Base-by-base conservation (phyloP, 2,888 invertebrate genomes). In the Hemithea aestivaria region DNA sequence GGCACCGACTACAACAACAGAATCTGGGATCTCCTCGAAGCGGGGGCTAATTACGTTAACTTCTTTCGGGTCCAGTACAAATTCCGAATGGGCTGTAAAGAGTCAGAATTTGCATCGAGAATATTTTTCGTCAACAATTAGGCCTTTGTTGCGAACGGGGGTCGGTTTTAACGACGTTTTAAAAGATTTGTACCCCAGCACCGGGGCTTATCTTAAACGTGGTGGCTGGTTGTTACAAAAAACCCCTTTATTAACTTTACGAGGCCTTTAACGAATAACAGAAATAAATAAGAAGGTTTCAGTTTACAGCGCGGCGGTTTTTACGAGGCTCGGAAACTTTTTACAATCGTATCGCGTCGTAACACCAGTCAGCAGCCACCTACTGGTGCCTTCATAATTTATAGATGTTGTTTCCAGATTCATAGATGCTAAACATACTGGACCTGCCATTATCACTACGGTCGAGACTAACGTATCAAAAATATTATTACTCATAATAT, bases 61-160 rank as follows among this genome's bases (percentile, higher is more conserved):
- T 80, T 78, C 73, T 74, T 77, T 75, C 58, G 70, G 68, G 72
- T 68, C 62, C 66, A 70, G 72, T 76, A 84, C 84, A 84, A 84
- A 84, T 83, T 84, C 71, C 59, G 65, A 84, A 85, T 82, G 76
- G 79, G 76, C 78, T 77, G 79, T 84, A 81, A 84, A 83, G 76
- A 76, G 80, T 75, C 73, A 56, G 78, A 83, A 87, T 87, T 87
- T 84, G 82, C 84, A 85, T 84, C 74, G 77, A 73, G 77, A 78
- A 82, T 83, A 82, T 84, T 82, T 82, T 82, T 81, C 83, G 78
- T 80, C 81, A 85, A 81, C 82, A 84, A 85, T 84, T 85, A 83
- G 80, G 75, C 75, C 72, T 80, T 84, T 82, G 84, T 83, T 82
- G 75, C 58, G 64, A 61, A 66, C 71, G 61, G 73, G 79, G 82